A percentile compares a stretch with the other conserved stretches of the same genome.
phyloP scores from a whole-genome alignment of 2,113 vertebrate species.

The Machaerirhynchus nigripectus region DNA sequence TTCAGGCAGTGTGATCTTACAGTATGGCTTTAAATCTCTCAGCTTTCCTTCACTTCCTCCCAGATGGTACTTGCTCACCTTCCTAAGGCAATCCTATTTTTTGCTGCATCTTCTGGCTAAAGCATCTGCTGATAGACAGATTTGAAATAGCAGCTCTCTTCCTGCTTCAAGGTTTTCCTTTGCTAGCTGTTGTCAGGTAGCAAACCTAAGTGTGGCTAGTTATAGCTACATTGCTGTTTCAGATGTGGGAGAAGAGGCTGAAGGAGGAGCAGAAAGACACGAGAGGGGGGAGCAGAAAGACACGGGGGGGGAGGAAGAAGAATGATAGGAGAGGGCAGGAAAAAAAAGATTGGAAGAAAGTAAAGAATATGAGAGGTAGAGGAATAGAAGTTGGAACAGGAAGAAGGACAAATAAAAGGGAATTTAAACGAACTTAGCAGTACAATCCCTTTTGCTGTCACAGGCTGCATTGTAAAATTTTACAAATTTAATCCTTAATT shows the following conservation, averaged over 20 bases:
- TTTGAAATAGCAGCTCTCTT: background rate
- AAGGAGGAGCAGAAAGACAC: background rate
- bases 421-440: background rate
- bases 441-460: background rate
- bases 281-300: background rate
- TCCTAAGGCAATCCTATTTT: conserved; percentile 31
- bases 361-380: background rate
- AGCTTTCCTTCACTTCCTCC: background rate
- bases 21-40: background rate
- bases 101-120: background rate
- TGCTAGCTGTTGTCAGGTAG: background rate
- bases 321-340: background rate
- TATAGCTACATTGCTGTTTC: background rate
- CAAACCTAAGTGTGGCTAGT: background rate
- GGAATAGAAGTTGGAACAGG: background rate
- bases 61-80: background rate
- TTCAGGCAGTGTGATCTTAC: background rate
- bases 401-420: background rate
- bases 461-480: background rate
- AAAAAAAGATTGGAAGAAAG: background rate
- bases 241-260: background rate
- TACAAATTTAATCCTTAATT: background rate
- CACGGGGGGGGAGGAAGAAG: background rate
- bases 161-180: background rate
- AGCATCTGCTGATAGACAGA: background rate